A percentile compares a stretch with the other conserved stretches of the same genome.
phyloP scores from a whole-genome alignment of 35 echinoderm and acorn worm genomes.

The Heliocidaris erythrogramma region DNA sequence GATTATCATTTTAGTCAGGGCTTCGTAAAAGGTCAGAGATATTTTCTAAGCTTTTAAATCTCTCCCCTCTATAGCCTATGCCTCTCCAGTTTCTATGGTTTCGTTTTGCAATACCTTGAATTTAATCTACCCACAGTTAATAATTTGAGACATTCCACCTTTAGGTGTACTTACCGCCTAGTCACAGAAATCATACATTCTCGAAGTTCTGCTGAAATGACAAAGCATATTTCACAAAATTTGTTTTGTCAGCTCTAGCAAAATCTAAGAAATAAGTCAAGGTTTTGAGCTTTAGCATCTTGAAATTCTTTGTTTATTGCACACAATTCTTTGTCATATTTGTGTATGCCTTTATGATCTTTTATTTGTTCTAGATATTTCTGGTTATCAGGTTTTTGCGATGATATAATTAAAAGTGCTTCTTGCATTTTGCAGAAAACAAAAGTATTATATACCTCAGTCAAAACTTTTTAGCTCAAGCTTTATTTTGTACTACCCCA shows the following conservation, averaged over 20 bases:
- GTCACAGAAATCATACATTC: neutral
- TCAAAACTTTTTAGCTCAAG: too few species aligned
- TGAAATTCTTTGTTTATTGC: neutral
- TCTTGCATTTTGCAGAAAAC: too few species aligned
- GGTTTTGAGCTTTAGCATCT: neutral
- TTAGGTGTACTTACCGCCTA: neutral
- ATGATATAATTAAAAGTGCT: too few species aligned
- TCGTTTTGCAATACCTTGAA: neutral
- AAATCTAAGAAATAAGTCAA: neutral
- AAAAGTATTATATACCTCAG: too few species aligned
- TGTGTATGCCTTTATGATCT: too few species aligned
- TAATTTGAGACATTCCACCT: conserved; percentile 2
- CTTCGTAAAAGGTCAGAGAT: neutral
- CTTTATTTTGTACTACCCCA: too few species aligned
- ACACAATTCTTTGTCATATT: neutral
- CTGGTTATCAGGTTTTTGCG: too few species aligned
- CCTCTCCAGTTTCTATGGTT: neutral
- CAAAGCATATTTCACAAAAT: neutral
- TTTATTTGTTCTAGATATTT: too few species aligned
- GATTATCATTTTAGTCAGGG: neutral
- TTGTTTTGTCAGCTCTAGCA: neutral
- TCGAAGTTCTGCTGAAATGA: neutral
- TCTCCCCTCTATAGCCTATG: neutral
- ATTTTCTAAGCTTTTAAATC: neutral
- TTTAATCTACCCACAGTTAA: neutral